phyloP scores from a whole-genome alignment of 1,140 invertebrate genomes.

The Brachionus rubens region DNA sequence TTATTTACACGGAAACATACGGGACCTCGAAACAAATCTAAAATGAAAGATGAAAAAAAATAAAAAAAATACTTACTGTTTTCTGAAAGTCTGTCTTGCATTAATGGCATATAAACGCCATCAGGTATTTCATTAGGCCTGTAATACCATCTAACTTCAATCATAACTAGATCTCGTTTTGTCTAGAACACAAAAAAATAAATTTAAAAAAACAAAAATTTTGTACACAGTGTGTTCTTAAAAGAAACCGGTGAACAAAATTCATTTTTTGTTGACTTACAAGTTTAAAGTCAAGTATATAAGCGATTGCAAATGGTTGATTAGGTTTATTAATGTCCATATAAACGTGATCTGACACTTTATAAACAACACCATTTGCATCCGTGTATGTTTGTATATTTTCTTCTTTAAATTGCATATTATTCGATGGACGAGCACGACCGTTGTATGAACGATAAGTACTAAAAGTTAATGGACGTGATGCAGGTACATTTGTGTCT shows the following conservation, averaged over 20 bases:
- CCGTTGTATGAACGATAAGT: conserved; percentile 41
- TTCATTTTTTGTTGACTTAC: conserved; percentile 21
- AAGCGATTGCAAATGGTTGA: conserved; percentile 44
- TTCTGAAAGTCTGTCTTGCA: conserved; percentile 61
- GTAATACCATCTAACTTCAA: conserved; percentile 64
- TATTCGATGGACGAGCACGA: conserved; percentile 5
- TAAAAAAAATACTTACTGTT: conserved; percentile 48
- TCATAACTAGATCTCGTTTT: conserved; percentile 62
- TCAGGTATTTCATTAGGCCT: conserved; percentile 62
- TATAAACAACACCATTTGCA: conserved; percentile 43
- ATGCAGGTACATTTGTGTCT: not conserved
- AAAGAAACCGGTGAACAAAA: no score
- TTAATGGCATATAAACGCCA: conserved; percentile 63
- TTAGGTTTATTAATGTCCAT: conserved; percentile 42
- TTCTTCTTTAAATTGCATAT: conserved; percentile 43
- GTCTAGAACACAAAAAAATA: conserved; percentile 56
- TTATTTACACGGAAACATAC: no score
- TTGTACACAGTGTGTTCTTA: no score
- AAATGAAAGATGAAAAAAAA: not conserved
- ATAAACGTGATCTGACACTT: conserved; percentile 43
- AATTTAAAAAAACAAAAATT: conserved; percentile 1
- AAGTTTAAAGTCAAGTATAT: conserved; percentile 38
- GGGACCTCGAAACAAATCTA: not conserved
- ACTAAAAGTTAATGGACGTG: conserved; percentile 23
- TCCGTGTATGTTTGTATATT: conserved; percentile 37